Percentiles rank a stretch among this genome's conserved stretches.
Evolutionary conservation across 2,113 vertebrate genomes (phyloP).

Genomic region (Albula goreensis): DNA sequence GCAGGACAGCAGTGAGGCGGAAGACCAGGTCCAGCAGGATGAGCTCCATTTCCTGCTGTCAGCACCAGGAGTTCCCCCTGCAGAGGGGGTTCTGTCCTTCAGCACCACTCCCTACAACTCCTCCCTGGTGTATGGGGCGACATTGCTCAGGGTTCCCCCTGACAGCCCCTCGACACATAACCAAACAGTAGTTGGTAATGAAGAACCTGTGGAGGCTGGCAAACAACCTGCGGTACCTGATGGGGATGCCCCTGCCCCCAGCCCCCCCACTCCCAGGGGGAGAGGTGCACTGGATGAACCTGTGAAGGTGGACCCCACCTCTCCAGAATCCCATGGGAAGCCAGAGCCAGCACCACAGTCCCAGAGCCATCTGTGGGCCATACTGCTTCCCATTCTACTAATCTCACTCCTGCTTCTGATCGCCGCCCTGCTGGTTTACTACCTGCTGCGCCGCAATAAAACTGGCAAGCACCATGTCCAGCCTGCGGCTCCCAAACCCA

Average conservation of each 20-base stretch:
- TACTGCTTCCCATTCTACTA: conserved; percentile 89
- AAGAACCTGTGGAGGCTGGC: too few relatives aligned
- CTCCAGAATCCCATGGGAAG: conserved; percentile 54
- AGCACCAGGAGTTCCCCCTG: conserved; percentile 82
- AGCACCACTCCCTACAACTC: conserved; percentile 75
- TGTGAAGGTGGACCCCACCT: conserved; percentile 43
- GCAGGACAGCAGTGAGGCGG: conserved; percentile 50
- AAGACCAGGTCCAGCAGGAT: conserved; percentile 55
- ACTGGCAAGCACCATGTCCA: conserved; percentile 93
- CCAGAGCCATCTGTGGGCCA: conserved; percentile 83
- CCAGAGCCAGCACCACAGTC: conserved; percentile 61
- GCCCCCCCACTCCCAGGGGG: too few relatives aligned
- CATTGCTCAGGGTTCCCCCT: conserved; percentile 66
- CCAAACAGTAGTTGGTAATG: too few relatives aligned
- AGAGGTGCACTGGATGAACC: too few relatives aligned
- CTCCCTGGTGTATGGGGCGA: conserved; percentile 67
- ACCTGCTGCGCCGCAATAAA: conserved; percentile 91
- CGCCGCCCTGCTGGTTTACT: conserved; percentile 82
- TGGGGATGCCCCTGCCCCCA: conserved; percentile 42
- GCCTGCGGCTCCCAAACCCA: conserved; percentile 79
- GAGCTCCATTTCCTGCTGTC: conserved; percentile 79
- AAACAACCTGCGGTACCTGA: too few relatives aligned
- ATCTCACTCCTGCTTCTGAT: conserved; percentile 81
- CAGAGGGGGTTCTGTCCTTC: conserved; percentile 78
- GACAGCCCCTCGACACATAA: not conserved